Base-by-base conservation (phyloP, 1,140 invertebrate species). In the Potamilus streckersoni region DNA sequence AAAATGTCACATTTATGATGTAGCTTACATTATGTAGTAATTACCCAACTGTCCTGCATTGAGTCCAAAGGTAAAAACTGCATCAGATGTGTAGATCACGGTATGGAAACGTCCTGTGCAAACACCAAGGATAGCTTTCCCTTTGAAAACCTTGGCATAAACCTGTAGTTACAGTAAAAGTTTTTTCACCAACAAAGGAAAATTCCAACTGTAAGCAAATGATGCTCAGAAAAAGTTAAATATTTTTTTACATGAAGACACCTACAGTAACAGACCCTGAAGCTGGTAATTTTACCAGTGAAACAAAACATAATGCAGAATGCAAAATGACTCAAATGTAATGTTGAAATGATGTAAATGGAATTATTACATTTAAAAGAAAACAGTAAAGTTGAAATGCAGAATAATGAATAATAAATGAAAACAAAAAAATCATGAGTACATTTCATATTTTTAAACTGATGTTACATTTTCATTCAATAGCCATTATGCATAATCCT, bases 1-100 rank as follows among this genome's bases (percentile, higher is more conserved):
- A n/a, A n/a, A 23, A 13, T 62, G 6, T 62, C 60, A n/a, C 20
- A 23, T 23, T 62, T 23, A 62, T 19, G 19, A n/a, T 19, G 60
- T 23, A 62, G 20, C 60, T 62, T 62, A 19, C 19, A 62, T 62
- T 62, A 23, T 19, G 0, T 62, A 62, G 31, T 15, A 73, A 78
- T 78, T 81, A 78, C 94, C 94, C 59, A 95, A 85, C 86, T 95
- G 94, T 59, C 95, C 95, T 70, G 92, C 91, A 90, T 95, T 94
- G 1, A 93, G 89, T 17, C 95, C 95, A 92, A 93, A 95, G 0
- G 92, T 92, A 81, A 90, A 94, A 0, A 94, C 83, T 69, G 89
- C 90, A 57, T 90, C 87, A 3, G 84, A 78, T 60, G 92, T 93
- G 91, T 92, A 94, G 0, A 94, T 91, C 0, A 94, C 92, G 14